A percentile compares a stretch with the other conserved stretches of the same genome.
These are phyloP conservation scores for Carassius gibelio DNA, from an alignment of 2,113 vertebrate genomes.

Conservation along the genomic window DNA sequence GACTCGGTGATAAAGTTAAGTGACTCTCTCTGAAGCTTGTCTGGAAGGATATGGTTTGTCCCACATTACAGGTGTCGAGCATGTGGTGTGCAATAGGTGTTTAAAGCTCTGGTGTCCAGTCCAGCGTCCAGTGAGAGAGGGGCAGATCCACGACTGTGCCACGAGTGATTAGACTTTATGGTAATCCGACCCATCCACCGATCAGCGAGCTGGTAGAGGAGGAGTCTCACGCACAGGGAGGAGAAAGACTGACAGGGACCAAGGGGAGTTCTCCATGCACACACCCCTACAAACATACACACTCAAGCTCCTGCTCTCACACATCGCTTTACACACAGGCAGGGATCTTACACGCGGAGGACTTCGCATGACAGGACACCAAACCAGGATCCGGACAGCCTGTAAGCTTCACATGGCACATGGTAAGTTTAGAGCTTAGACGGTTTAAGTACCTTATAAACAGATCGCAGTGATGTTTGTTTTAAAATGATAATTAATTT, in stretches of 20 bases:
- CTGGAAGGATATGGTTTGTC: not conserved
- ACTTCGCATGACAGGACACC: conserved; percentile 17
- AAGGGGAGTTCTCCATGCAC: conserved; percentile 33
- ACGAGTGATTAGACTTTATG: conserved; percentile 73
- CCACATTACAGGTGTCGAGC: not conserved
- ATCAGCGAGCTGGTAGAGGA: conserved; percentile 64
- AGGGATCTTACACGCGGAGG: conserved; percentile 38
- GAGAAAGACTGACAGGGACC: conserved; percentile 60
- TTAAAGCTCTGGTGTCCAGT: conserved; percentile 8
- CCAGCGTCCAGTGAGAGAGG: conserved; percentile 63
- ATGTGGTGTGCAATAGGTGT: conserved; percentile 9
- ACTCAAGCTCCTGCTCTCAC: conserved; percentile 35
- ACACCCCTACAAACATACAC: conserved; percentile 40
- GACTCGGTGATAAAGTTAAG: not conserved
- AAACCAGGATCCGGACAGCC: conserved; percentile 29
- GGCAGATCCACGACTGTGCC: conserved; percentile 66
- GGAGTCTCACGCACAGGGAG: conserved; percentile 49
- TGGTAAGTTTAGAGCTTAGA: conserved; percentile 44
- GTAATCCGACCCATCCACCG: conserved; percentile 78
- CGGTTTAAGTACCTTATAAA: conserved; percentile 19
- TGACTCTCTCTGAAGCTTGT: not conserved
- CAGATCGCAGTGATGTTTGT: no score
- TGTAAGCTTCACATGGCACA: conserved; percentile 23
- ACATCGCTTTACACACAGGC: conserved; percentile 33
- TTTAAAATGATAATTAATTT: not conserved